Base-by-base conservation (phyloP, 2,797 vertebrate genomes). In the Anabacerthia variegaticeps region DNA sequence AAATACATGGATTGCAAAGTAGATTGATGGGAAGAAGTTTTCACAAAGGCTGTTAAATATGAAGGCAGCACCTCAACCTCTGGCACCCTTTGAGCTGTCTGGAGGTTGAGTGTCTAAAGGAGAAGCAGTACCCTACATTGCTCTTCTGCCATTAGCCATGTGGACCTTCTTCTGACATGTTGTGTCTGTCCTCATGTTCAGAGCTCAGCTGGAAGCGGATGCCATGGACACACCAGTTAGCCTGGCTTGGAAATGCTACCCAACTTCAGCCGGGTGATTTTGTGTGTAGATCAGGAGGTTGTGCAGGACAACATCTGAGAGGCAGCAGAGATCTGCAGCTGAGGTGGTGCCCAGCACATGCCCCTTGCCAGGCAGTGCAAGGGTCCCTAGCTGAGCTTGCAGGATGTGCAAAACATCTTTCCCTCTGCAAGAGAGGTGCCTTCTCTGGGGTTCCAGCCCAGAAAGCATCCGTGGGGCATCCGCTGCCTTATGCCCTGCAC, bases 401-500 rank as follows among this genome's bases (percentile, higher is more conserved):
- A 88, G 58, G 37, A 66, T 62, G 27, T 62, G 30, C 51, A 83
- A 66, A 82, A 7, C 12, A 32, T 32, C 18, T 34, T 82, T 73
- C 52, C 23, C 74, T 66, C 7, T 23, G 9, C 8, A 34, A 55
- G 30, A 84, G 41, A 65, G 28, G 6, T 58, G 6, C 10, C n/a
- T 84, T 66, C n/a, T 67, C 3, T 0, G 1, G 43, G 8, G 4
- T 30, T 89, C 89, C 36, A 86, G 13, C 13, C 58, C 27, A 39
- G 30, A 56, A 4, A 66, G 4, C 36, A 41, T 58, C 67, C 9
- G 2, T 2, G 4, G 12, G 6, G 30, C 1, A 1, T 34, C 32
- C 19, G 15, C 59, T 85, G 55, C 36, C 10, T 51, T 59, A 43
- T 3, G 0, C 17, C 14, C 30, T 1, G 6, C 0, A 8, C 41